Evolutionary conservation across 2,797 vertebrate species (phyloP).

Genomic region (Lacerta bilineata): DNA sequence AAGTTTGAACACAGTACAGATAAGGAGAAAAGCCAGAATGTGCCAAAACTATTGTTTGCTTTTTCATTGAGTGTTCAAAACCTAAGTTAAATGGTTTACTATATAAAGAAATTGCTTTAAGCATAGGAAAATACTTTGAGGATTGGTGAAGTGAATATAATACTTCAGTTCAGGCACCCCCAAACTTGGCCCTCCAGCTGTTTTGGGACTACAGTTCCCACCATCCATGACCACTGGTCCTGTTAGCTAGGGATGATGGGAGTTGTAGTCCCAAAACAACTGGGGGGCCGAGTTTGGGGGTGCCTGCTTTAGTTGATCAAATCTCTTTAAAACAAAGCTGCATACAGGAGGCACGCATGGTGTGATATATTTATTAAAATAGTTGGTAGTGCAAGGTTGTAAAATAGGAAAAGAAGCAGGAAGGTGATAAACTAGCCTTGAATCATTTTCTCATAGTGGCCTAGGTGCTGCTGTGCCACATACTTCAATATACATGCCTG

Average conservation of each 20-base stretch:
- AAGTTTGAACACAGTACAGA: not conserved
- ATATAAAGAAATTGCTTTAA: not conserved
- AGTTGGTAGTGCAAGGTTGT: not conserved
- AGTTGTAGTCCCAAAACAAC: too few species aligned
- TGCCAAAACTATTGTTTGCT: not conserved
- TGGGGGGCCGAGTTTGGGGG: too few species aligned
- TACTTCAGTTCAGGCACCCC: too few species aligned
- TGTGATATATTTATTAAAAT: constrained; percentile 38
- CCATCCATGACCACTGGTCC: too few species aligned
- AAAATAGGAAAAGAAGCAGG: not conserved
- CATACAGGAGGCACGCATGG: not conserved
- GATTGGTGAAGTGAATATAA: fast-evolving
- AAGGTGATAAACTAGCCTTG: not conserved
- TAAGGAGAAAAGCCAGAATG: not conserved
- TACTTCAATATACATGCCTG: not conserved
- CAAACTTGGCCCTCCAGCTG: too few species aligned
- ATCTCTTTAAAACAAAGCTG: not conserved
- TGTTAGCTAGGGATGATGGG: too few species aligned
- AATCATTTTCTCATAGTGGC: not conserved
- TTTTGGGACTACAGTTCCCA: too few species aligned
- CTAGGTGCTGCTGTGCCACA: too few species aligned
- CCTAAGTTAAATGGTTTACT: not conserved
- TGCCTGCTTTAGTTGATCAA: not conserved
- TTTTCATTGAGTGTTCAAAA: not conserved
- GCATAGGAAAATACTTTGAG: not conserved